Conservation (phyloP, 2,113 vertebrate genomes). For the Natator depressus region DNA sequence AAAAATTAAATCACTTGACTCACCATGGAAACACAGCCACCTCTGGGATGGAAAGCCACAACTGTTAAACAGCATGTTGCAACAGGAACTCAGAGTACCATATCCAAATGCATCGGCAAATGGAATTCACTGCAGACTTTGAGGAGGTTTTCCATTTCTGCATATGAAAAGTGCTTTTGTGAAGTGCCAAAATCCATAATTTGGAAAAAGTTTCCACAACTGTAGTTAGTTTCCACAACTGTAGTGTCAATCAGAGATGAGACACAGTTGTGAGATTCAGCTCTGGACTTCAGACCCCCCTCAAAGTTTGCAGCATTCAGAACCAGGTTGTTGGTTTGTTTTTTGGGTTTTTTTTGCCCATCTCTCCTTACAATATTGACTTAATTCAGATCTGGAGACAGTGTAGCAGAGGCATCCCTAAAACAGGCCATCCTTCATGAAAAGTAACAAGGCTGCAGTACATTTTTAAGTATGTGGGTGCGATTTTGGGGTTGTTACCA, state of each 20-base stretch:
- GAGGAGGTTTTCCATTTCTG: not conserved
- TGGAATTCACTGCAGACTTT: not conserved
- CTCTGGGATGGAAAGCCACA: not conserved
- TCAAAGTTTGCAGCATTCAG: accelerated
- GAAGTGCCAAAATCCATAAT: not conserved
- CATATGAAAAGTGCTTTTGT: not conserved
- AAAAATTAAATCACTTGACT: not conserved
- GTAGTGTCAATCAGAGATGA: not conserved
- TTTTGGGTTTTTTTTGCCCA: not conserved
- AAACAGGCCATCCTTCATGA: not conserved
- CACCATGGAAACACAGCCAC: not conserved
- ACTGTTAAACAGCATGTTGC: not conserved
- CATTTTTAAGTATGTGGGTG: accelerated
- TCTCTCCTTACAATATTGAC: not conserved
- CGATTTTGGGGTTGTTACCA: not conserved
- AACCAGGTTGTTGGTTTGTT: not conserved
- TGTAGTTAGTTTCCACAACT: not conserved
- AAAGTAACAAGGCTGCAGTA: not conserved
- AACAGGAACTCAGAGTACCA: not conserved
- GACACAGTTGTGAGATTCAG: accelerated
- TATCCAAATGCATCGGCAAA: not conserved
- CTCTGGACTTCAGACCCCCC: not conserved
- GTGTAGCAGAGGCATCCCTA: not conserved
- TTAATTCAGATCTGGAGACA: not conserved
- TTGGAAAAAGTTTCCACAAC: not conserved